Percentiles rank a stretch among this genome's conserved stretches.
Evolutionary conservation across 2,797 vertebrate species (phyloP).

Genomic region (Clarias platycephalus): DNA sequence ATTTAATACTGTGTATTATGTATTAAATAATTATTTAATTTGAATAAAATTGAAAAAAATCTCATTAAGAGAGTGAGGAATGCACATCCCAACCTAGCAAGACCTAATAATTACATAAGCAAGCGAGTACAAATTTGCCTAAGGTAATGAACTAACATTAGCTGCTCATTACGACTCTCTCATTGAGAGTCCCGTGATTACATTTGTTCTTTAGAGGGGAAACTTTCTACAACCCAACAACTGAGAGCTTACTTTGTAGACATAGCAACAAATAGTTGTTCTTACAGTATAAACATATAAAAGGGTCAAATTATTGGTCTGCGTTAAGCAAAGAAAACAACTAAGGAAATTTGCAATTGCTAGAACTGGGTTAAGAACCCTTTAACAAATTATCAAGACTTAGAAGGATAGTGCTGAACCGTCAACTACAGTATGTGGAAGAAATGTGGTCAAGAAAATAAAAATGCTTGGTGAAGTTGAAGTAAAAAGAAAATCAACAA

Average conservation of each 20-base stretch:
- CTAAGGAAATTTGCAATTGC: too few relatives aligned
- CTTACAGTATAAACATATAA: too few relatives aligned
- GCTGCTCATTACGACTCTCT: neutral
- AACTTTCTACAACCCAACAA: neutral
- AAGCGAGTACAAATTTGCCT: neutral
- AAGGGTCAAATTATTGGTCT: too few relatives aligned
- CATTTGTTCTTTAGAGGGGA: neutral
- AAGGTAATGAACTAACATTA: neutral
- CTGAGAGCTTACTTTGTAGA: neutral
- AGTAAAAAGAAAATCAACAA: too few relatives aligned
- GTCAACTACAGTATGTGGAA: too few relatives aligned
- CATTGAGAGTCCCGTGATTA: neutral
- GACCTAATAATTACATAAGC: neutral
- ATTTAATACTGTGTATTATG: too few relatives aligned
- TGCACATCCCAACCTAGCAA: neutral
- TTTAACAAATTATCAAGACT: too few relatives aligned
- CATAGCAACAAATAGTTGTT: neutral
- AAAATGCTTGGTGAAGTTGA: too few relatives aligned
- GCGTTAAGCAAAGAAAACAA: too few relatives aligned
- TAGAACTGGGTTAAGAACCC: too few relatives aligned
- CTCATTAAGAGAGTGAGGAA: neutral
- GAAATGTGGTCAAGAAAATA: too few relatives aligned
- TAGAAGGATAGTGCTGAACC: too few relatives aligned
- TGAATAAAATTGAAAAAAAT: neutral
- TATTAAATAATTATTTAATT: neutral